Conservation (phyloP, 2,113 vertebrate species). For the Lophura nycthemera region DNA sequence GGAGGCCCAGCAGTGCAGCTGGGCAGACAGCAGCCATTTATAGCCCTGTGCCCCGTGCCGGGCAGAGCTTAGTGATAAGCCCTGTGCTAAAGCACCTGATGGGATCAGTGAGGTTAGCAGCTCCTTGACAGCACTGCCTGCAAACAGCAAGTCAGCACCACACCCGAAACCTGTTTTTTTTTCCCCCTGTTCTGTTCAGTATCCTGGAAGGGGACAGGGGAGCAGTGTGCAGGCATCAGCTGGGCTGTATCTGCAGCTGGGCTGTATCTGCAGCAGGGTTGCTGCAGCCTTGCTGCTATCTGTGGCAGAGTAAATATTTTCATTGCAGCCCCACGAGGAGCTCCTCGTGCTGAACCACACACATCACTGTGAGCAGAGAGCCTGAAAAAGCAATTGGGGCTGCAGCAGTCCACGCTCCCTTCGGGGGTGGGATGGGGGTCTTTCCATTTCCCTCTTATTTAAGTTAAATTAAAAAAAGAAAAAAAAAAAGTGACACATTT, state of each 20-base stretch:
- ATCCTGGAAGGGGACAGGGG: neutral
- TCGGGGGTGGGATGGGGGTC: accelerated
- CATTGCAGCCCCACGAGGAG: neutral
- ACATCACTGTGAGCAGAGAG: neutral
- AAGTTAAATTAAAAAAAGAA: neutral
- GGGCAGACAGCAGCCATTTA: neutral
- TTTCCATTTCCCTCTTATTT: neutral
- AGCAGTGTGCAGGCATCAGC: neutral
- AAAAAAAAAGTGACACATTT: neutral
- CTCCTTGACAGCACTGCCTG: neutral
- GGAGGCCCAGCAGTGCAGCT: accelerated
- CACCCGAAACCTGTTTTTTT: neutral
- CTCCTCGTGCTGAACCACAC: neutral
- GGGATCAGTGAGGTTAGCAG: constrained; percentile 43
- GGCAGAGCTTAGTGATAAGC: constrained; percentile 38
- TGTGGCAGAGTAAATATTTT: neutral
- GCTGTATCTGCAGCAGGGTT: neutral
- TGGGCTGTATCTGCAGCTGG: neutral
- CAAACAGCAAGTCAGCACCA: neutral
- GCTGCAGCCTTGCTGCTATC: neutral
- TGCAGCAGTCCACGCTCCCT: neutral
- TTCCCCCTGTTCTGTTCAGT: accelerated
- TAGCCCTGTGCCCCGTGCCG: neutral
- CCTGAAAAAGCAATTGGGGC: accelerated
- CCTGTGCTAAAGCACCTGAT: constrained; percentile 16